A percentile compares a stretch with the other conserved stretches of the same genome.
These are phyloP conservation scores for Mylabris phalerata DNA, from an alignment of 1,140 invertebrate species.

Conservation along the genomic window DNA sequence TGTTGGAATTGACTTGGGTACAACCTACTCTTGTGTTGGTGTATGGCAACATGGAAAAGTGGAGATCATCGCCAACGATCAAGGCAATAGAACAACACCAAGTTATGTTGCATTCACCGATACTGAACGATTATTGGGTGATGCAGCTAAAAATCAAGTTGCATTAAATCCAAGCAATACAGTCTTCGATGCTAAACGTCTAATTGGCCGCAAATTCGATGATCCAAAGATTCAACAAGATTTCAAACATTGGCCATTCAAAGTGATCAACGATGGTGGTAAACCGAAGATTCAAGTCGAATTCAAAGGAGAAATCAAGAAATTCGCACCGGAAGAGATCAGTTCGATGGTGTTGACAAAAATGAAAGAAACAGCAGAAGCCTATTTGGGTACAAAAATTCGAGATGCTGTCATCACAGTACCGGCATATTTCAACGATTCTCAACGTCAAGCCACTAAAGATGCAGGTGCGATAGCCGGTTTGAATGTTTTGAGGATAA, in stretches of 20 bases:
- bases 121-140: constrained; percentile 52
- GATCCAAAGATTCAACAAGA: constrained; percentile 64
- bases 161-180: constrained; percentile 69
- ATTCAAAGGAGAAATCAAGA: constrained; percentile 65
- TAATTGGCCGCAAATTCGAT: constrained; percentile 55
- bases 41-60: constrained; percentile 86
- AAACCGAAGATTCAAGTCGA: constrained; percentile 64
- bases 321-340: constrained; percentile 59
- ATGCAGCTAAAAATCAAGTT: constrained; percentile 53
- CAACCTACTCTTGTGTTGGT: constrained; percentile 80
- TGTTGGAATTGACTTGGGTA: constrained; percentile 78
- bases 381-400: too few species aligned
- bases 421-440: too few species aligned
- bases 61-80: constrained; percentile 81
- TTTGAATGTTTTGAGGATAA: too few species aligned
- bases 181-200: constrained; percentile 56
- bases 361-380: too few species aligned
- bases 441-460: too few species aligned
- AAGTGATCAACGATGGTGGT: constrained; percentile 55
- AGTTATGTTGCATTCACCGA: constrained; percentile 95
- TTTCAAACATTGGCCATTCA: constrained; percentile 70
- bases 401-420: too few species aligned
- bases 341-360: too few species aligned
- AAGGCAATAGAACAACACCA: constrained; percentile 94
- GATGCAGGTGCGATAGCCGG: too few species aligned